phyloP scores from a whole-genome alignment of 2,113 vertebrate genomes.

The Gallinago undulata region DNA sequence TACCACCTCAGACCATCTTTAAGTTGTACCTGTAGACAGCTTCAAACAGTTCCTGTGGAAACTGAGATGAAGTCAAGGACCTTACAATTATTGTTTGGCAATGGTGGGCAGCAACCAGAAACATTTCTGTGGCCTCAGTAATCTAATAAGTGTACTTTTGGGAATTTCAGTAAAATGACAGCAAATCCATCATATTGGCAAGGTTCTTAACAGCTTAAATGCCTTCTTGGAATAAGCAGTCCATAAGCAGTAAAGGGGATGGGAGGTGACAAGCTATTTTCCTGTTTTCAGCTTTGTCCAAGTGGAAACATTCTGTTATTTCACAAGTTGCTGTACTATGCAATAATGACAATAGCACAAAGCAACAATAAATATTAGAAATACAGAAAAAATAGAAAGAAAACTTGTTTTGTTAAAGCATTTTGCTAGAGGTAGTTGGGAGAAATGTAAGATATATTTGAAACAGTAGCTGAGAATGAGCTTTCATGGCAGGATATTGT shows the following conservation, averaged over 20 bases:
- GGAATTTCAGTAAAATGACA: background rate
- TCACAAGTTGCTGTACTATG: background rate
- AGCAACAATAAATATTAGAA: background rate
- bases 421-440: background rate
- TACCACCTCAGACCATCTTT: background rate
- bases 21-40: background rate
- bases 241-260: background rate
- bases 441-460: background rate
- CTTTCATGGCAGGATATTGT: background rate
- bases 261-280: background rate
- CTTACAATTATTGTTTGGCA: background rate
- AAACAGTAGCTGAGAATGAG: background rate
- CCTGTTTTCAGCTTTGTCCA: background rate
- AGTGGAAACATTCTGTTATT: background rate
- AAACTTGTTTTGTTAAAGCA: background rate
- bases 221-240: background rate
- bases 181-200: background rate
- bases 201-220: background rate
- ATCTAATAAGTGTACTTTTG: background rate
- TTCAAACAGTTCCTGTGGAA: background rate
- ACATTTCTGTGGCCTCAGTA: background rate
- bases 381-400: background rate
- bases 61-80: background rate
- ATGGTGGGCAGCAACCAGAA: background rate
- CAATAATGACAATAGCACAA: background rate